Conservation (phyloP, 2,113 vertebrate species). For the Glareola pratincola region DNA sequence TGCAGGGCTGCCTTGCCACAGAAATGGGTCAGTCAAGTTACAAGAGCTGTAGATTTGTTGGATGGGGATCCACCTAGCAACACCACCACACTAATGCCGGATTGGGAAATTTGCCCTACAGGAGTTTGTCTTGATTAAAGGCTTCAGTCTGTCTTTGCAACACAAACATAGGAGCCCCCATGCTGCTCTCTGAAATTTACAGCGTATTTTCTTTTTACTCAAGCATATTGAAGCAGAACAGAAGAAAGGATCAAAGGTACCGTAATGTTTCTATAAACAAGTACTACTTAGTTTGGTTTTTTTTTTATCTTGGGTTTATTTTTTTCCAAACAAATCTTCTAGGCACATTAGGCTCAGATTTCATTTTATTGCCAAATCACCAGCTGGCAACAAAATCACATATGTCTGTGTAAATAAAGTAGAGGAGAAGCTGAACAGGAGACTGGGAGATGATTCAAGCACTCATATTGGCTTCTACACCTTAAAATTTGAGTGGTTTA, state of each 20-base stretch:
- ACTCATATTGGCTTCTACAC: slow-evolving; percentile 32
- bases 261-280: slow-evolving; percentile 72
- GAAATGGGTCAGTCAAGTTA: background rate
- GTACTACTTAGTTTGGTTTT: slow-evolving; percentile 66
- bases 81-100: slow-evolving; percentile 19
- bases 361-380: slow-evolving; percentile 65
- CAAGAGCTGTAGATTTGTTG: background rate
- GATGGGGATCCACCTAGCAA: slow-evolving; percentile 55
- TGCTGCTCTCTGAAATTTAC: slow-evolving; percentile 68
- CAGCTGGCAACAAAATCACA: slow-evolving; percentile 52
- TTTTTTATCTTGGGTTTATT: slow-evolving; percentile 62
- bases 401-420: slow-evolving; percentile 63
- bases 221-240: slow-evolving; percentile 67
- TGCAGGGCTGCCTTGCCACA: background rate
- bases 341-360: slow-evolving; percentile 55
- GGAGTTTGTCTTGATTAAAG: slow-evolving; percentile 73
- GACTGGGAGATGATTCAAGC: slow-evolving; percentile 26
- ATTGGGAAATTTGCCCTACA: slow-evolving; percentile 69
- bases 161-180: slow-evolving; percentile 67
- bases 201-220: slow-evolving; percentile 64
- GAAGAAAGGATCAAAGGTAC: slow-evolving; percentile 73
- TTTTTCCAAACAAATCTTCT: slow-evolving; percentile 52
- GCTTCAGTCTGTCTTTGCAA: slow-evolving; percentile 66
- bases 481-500: slow-evolving; percentile 33
- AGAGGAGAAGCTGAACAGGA: slow-evolving; percentile 53